Percentiles rank a stretch among this genome's conserved stretches.
phyloP scores from a whole-genome alignment of 2,113 vertebrate species.

The Rhegmatorhina hoffmannsi region DNA sequence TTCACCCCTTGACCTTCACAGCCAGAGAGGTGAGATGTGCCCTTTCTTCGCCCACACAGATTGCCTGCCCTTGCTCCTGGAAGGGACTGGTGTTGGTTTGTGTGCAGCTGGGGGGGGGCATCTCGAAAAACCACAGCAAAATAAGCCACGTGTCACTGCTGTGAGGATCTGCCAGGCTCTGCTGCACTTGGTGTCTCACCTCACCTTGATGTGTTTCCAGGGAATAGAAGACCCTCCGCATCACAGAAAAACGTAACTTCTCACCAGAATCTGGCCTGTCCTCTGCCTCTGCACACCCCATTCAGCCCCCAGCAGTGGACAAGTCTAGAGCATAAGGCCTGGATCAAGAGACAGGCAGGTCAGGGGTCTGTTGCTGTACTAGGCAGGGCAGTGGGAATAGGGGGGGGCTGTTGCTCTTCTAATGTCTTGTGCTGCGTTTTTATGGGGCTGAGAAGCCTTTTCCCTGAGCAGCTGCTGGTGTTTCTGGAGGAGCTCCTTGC shows the following conservation, averaged over 20 bases:
- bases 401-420: neutral
- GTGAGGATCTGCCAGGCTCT: rapidly evolving
- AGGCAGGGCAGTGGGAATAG: neutral
- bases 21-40: neutral
- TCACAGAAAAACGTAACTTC: rapidly evolving
- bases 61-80: neutral
- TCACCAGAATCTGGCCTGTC: neutral
- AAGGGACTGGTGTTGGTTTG: neutral
- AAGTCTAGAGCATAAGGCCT: neutral
- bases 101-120: neutral
- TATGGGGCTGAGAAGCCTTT: neutral
- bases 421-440: rapidly evolving
- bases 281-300: neutral
- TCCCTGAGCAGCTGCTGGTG: neutral
- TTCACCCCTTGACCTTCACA: neutral
- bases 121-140: neutral
- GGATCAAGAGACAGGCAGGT: neutral
- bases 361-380: neutral
- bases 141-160: neutral
- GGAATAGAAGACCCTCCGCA: neutral
- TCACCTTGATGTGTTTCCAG: neutral
- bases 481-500: constrained; percentile 24
- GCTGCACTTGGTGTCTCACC: neutral
- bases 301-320: neutral
- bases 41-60: neutral